Base-by-base conservation (phyloP, 2,797 vertebrate species). In the Garrulus glandarius region DNA sequence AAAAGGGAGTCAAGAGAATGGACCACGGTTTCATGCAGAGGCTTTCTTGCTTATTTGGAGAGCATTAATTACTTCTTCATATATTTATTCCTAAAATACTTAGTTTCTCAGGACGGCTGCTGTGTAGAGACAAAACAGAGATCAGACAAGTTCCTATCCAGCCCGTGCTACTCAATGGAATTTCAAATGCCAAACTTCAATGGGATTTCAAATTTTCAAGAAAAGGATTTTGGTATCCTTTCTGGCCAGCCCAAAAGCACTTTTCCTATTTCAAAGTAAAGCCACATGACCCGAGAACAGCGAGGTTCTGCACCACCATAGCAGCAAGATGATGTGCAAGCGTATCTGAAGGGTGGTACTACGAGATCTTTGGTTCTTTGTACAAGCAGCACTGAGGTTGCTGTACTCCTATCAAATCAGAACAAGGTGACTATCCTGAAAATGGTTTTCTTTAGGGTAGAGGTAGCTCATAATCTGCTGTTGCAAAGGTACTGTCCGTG, bases 251-350 rank as follows among this genome's bases (percentile, higher is more conserved):
- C 36, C 24, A 15, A 44, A 71, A 63, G 15, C 2, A 2, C 12
- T 74, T 69, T n/a, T 76, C n/a, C 32, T 46, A 2, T 50, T 83
- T 32, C 63, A 11, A 15, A 37, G 24, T n/a, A 68, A 80, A 74
- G 20, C 44, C 4, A 3, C 23, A 21, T 21, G 56, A 10, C 12
- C 43, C 0, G 10, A 57, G 63, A 77, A 30, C 9, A 53, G 12
- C 0, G 2, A 18, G 64, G 21, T 11, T 79, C 47, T 34, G 23
- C 39, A 11, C 8, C 0, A 2, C 27, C 1, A 0, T 8, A 50
- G 60, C 44, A 76, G 47, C 8, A 36, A 26, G 44, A 46, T 0
- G 7, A 30, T 4, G 10, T 56, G 46, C 49, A 50, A 4, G 21
- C 61, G 3, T 39, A 7, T n/a, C 50, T 50, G 46, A 81, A 53